Evolutionary conservation across 2,888 invertebrate genomes (phyloP).

Genomic region (Clostera curtula): DNA sequence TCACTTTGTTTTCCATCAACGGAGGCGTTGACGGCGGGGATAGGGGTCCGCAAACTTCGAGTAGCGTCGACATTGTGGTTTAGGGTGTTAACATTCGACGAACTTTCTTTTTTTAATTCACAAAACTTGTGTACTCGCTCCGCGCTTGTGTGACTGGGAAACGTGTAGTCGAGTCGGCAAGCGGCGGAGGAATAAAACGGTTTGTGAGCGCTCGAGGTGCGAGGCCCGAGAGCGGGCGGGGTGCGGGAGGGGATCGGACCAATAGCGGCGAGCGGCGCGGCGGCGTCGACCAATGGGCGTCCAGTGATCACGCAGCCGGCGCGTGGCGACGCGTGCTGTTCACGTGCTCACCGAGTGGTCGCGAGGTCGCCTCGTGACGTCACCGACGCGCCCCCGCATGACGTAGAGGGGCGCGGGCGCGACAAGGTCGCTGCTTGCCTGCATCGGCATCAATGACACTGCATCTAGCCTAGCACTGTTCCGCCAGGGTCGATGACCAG

Average conservation of each 20-base stretch:
- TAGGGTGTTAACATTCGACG: conserved; percentile 51
- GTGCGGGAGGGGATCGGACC: conserved; percentile 71
- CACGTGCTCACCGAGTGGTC: conserved; percentile 89
- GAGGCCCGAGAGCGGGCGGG: conserved; percentile 80
- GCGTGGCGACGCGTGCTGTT: conserved; percentile 88
- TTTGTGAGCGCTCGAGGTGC: conserved; percentile 48
- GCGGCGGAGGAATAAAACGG: conserved; percentile 71
- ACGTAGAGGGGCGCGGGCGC: conserved; percentile 53
- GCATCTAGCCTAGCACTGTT: conserved; percentile 41
- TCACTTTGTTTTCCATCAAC: conserved; percentile 74
- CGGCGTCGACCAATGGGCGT: conserved; percentile 76
- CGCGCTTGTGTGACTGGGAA: conserved; percentile 44
- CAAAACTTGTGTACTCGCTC: conserved; percentile 53
- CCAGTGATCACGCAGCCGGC: conserved; percentile 80
- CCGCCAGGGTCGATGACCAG: conserved; percentile 47
- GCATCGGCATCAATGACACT: conserved; percentile 29
- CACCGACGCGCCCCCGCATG: conserved; percentile 75
- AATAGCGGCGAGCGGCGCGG: conserved; percentile 83
- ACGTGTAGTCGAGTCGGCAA: conserved; percentile 59
- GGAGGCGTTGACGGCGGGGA: conserved; percentile 85
- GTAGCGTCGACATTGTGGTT: conserved; percentile 56
- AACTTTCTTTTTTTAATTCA: conserved; percentile 67
- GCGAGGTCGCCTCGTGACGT: conserved; percentile 74
- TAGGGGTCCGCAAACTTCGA: conserved; percentile 72
- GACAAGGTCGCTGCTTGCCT: conserved; percentile 48